phyloP scores from a whole-genome alignment of 2,113 vertebrate species.

The Ailuropoda melanoleuca region DNA sequence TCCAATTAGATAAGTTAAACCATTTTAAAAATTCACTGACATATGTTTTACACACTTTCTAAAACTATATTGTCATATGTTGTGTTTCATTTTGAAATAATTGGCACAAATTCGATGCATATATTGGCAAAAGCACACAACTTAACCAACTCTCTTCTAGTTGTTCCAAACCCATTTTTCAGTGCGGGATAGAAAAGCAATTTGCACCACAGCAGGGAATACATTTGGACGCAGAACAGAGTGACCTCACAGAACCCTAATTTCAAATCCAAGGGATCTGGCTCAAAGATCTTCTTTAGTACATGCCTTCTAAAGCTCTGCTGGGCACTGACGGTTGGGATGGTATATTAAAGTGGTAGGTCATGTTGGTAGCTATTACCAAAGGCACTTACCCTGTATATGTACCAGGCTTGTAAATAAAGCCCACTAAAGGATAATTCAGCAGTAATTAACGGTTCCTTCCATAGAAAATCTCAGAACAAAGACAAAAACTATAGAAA shows the following conservation, averaged over 20 bases:
- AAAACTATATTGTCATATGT: neutral
- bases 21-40: neutral
- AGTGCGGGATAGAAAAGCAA: neutral
- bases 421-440: neutral
- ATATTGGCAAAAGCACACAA: neutral
- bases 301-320: neutral
- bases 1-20: neutral
- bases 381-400: neutral
- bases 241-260: neutral
- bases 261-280: neutral
- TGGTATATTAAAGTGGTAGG: neutral
- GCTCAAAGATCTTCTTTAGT: neutral
- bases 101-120: neutral
- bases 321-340: fast-evolving
- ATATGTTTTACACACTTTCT: neutral
- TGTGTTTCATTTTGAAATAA: neutral
- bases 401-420: neutral
- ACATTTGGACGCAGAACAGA: neutral
- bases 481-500: neutral
- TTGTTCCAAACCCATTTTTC: neutral
- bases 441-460: neutral
- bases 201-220: neutral
- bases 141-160: neutral
- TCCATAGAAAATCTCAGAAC: neutral
- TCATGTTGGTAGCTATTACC: neutral